A percentile compares a stretch with the other conserved stretches of the same genome.
These are phyloP conservation scores for Delichon dasypus DNA, from an alignment of 2,797 vertebrate species.

Conservation along the genomic window DNA sequence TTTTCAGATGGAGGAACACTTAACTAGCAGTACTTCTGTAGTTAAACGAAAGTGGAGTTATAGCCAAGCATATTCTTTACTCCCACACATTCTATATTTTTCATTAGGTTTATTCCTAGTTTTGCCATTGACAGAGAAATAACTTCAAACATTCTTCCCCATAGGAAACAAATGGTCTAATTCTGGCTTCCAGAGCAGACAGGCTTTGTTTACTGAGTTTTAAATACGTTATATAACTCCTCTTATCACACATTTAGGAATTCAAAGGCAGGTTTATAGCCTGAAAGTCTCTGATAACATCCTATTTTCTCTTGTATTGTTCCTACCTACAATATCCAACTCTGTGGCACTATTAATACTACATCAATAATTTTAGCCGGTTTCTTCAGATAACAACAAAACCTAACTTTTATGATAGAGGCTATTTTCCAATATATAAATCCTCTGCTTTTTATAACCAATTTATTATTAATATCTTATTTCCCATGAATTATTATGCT, in stretches of 20 bases:
- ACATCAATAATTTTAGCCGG: conserved; percentile 57
- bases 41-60: conserved; percentile 30
- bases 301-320: conserved; percentile 61
- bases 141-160: conserved; percentile 45
- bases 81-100: conserved; percentile 55
- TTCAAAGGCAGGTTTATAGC: conserved; percentile 50
- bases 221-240: conserved; percentile 51
- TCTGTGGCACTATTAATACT: conserved; percentile 52
- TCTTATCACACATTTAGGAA: conserved; percentile 58
- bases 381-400: neutral
- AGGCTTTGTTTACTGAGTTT: conserved; percentile 64
- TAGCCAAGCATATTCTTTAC: conserved; percentile 30
- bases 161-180: conserved; percentile 53
- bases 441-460: neutral
- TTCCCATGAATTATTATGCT: neutral
- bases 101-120: conserved; percentile 62
- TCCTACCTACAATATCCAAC: conserved; percentile 33
- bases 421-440: neutral
- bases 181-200: conserved; percentile 45
- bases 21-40: neutral
- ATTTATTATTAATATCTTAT: neutral
- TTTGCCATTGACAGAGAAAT: conserved; percentile 59
- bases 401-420: neutral
- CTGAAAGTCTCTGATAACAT: conserved; percentile 49
- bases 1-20: conserved; percentile 28